Evolutionary conservation across 2,888 invertebrate genomes (phyloP).

Genomic region (Isoperla grammatica): DNA sequence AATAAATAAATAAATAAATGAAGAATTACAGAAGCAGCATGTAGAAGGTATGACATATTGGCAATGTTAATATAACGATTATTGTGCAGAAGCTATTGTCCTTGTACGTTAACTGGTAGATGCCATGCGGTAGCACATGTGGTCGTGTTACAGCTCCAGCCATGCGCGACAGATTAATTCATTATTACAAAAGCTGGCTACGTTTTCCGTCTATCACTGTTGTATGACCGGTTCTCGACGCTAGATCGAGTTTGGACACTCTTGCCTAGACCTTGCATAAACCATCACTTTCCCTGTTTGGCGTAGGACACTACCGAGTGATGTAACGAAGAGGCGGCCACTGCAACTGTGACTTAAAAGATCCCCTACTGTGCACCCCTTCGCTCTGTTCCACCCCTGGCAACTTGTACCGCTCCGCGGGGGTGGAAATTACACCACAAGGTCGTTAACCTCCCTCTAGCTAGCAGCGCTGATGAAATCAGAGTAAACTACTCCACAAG

Average conservation of each 20-base stretch:
- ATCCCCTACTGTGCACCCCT: not conserved
- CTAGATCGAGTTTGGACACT: not conserved
- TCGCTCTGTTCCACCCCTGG: not conserved
- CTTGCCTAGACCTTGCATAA: slow-evolving; percentile 7
- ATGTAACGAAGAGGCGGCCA: slow-evolving; percentile 4
- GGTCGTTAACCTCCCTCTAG: not conserved
- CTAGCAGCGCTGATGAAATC: slow-evolving; percentile 7
- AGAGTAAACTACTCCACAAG: too few relatives aligned
- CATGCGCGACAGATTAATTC: not conserved
- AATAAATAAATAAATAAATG: too few relatives aligned
- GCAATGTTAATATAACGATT: not conserved
- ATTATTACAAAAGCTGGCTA: not conserved
- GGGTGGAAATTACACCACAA: slow-evolving; percentile 1
- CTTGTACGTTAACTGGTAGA: too few relatives aligned
- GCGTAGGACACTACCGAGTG: not conserved
- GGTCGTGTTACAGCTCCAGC: not conserved
- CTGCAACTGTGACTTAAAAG: slow-evolving; percentile 1
- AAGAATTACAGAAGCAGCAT: too few relatives aligned
- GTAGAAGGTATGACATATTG: too few relatives aligned
- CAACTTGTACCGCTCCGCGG: not conserved
- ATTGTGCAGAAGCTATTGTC: too few relatives aligned
- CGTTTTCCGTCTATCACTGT: too few relatives aligned
- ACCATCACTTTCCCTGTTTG: slow-evolving; percentile 11
- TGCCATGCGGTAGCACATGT: too few relatives aligned
- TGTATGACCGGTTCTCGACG: too few relatives aligned